A percentile compares a stretch with the other conserved stretches of the same genome.
phyloP scores from a whole-genome alignment of 1,140 invertebrate species.

The Zaprionus ghesquierei region DNA sequence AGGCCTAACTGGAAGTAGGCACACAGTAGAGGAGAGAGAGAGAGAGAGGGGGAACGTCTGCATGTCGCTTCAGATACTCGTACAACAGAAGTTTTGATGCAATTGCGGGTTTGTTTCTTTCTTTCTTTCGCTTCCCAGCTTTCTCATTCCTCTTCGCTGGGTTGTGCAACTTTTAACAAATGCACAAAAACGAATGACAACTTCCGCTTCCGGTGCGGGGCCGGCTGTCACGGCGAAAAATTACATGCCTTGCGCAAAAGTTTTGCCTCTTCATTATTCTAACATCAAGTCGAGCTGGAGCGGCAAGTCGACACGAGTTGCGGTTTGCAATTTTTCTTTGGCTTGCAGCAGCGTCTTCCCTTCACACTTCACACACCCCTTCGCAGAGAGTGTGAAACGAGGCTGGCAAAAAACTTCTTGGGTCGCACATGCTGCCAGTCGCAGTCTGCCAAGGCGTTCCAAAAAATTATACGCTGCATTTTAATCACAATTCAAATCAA shows the following conservation, averaged over 20 bases:
- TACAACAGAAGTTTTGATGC: slow-evolving; percentile 67
- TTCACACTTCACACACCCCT: neutral
- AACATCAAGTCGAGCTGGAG: slow-evolving; percentile 67
- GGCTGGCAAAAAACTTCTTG: slow-evolving; percentile 54
- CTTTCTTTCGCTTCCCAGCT: slow-evolving; percentile 8
- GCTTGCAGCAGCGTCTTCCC: slow-evolving; percentile 12
- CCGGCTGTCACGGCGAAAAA: slow-evolving; percentile 80
- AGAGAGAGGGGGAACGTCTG: neutral
- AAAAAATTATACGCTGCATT: slow-evolving; percentile 79
- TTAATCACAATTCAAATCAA: slow-evolving; percentile 82
- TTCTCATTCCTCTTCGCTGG: slow-evolving; percentile 23
- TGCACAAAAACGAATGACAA: slow-evolving; percentile 81
- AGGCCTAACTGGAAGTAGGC: slow-evolving; percentile 29
- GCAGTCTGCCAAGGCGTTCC: slow-evolving; percentile 28
- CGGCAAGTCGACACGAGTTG: slow-evolving; percentile 72
- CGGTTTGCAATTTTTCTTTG: slow-evolving; percentile 79
- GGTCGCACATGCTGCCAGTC: slow-evolving; percentile 59
- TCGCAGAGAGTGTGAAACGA: slow-evolving; percentile 68
- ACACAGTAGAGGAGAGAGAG: neutral
- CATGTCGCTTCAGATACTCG: slow-evolving; percentile 40
- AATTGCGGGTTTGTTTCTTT: slow-evolving; percentile 54
- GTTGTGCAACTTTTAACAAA: slow-evolving; percentile 76
- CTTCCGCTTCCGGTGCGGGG: slow-evolving; percentile 66
- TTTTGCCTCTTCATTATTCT: slow-evolving; percentile 82
- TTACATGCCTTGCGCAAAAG: slow-evolving; percentile 81